Conservation (phyloP, 64 coral and sea anemone genomes). For the Actinia tenebrosa region DNA sequence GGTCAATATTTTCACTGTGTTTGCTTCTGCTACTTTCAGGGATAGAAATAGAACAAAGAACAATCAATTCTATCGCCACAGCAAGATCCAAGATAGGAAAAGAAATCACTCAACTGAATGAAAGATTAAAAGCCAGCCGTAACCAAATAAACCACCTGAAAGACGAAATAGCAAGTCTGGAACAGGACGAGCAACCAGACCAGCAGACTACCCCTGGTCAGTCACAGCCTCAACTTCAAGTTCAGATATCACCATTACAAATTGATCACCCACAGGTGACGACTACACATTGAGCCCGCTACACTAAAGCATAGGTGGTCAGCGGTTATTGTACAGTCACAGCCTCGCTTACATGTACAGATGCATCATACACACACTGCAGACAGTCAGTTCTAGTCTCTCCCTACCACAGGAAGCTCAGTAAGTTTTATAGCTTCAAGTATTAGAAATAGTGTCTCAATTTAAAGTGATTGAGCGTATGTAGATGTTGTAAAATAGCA, state of each 20-base stretch:
- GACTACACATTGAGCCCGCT: neutral
- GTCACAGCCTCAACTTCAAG: neutral
- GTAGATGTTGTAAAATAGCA: too few species aligned
- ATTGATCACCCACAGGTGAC: neutral
- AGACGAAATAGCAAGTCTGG: slow-evolving; percentile 37
- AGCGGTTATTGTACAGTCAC: neutral
- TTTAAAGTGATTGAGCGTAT: too few species aligned
- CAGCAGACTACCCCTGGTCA: neutral
- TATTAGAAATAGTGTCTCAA: too few species aligned
- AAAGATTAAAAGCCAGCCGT: slow-evolving; percentile 43
- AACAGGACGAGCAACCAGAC: slow-evolving; percentile 26
- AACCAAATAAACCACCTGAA: slow-evolving; percentile 51
- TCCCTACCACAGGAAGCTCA: neutral
- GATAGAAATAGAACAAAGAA: slow-evolving; percentile 55
- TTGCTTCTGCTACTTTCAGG: neutral
- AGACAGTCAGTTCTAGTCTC: neutral
- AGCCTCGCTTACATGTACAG: neutral
- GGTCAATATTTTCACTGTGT: too few species aligned
- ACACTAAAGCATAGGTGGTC: neutral
- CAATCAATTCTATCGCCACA: slow-evolving; percentile 30
- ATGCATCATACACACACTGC: neutral
- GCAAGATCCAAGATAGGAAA: slow-evolving; percentile 56
- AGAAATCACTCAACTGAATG: slow-evolving; percentile 58
- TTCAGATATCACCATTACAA: slow-evolving; percentile 10
- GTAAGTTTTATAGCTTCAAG: neutral